Percentiles rank a stretch among this genome's conserved stretches.
These are phyloP conservation scores for Drosophila borborema DNA, from an alignment of 2,888 invertebrate genomes.

Conservation along the genomic window DNA sequence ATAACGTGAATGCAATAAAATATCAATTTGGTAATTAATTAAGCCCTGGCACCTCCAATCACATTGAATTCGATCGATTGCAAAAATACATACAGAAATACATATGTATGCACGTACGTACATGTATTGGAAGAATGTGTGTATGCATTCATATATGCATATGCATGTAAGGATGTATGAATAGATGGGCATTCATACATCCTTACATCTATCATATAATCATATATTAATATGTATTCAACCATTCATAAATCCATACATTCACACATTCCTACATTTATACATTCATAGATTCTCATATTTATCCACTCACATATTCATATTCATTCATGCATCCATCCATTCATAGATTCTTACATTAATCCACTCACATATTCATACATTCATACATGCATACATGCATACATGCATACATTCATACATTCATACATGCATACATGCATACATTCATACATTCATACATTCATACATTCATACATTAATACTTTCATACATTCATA, in stretches of 20 bases:
- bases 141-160: background rate
- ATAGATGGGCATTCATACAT: background rate
- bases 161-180: too few species aligned
- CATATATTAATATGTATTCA: too few species aligned
- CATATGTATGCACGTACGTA: too few species aligned
- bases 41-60: background rate
- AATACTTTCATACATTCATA: background rate
- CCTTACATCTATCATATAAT: background rate
- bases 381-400: too few species aligned
- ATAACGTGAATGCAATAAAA: conserved; percentile 36
- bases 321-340: background rate
- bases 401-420: background rate
- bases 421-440: background rate
- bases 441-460: background rate
- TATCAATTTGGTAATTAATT: conserved; percentile 27
- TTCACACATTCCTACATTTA: too few species aligned
- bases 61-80: background rate
- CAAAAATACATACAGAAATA: background rate
- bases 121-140: too few species aligned
- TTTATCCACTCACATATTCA: background rate
- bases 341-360: background rate
- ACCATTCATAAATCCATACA: too few species aligned
- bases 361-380: background rate
- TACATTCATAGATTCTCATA: too few species aligned
- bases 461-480: background rate